Evolutionary conservation across 1,140 invertebrate species (phyloP).

Genomic region (Physella acuta): DNA sequence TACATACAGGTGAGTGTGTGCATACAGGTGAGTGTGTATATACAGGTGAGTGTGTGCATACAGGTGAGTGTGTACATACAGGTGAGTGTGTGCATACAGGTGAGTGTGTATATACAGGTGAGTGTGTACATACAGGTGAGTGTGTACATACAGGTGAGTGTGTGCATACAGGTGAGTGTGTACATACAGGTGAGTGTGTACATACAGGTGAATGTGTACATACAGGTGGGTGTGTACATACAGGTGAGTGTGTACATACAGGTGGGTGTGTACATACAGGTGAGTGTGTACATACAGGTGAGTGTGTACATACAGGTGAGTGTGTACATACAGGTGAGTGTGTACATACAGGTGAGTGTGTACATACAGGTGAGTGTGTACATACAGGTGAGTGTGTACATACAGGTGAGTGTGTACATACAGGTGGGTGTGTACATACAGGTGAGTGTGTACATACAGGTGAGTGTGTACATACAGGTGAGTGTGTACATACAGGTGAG

Average conservation of each 20-base stretch:
- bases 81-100: conserved; percentile 14
- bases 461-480: too few relatives aligned
- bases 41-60: conserved; percentile 11
- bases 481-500: too few relatives aligned
- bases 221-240: neutral
- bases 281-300: neutral
- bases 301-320: neutral
- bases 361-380: too few relatives aligned
- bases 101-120: neutral
- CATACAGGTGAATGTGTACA: neutral
- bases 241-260: conserved; percentile 15
- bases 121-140: conserved; percentile 9
- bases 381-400: too few relatives aligned
- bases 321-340: too few relatives aligned
- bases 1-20: neutral
- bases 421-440: too few relatives aligned
- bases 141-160: conserved; percentile 13
- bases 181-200: neutral
- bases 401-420: too few relatives aligned
- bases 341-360: too few relatives aligned
- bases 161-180: neutral
- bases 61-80: conserved; percentile 11
- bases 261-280: conserved; percentile 5
- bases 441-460: too few relatives aligned
- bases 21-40: conserved; percentile 2